Evolutionary conservation across 2,113 vertebrate species (phyloP), one percentile per base, ranked within the genome.

Genomic region (Nematolebias whitei): DNA sequence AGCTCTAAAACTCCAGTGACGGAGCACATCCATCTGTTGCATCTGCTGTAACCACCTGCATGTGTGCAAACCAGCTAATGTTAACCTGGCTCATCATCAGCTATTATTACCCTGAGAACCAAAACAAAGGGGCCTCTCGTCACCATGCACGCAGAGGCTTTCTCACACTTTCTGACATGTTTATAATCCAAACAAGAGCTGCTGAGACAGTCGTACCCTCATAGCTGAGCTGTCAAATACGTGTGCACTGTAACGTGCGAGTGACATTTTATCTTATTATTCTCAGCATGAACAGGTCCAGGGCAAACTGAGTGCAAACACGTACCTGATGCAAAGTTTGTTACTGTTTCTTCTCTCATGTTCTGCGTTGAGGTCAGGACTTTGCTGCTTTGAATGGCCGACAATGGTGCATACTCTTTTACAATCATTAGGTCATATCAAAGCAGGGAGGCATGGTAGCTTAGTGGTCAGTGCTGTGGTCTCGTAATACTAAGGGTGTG

Each of bases 161-260:
- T 92, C 89, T 89, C 92, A 92, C 91, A 87, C 87, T 81, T 67
- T 79, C 45, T 78, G 74, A 78, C 80, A 78, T 92, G 88, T 93
- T 92, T 87, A 89, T 78, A 92, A 73, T 84, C 86, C 83, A 93
- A 93, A 92, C 88, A 6, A 19, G 44, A 68, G 82, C 63, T 73
- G 78, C 79, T 88, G 88, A 85, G 89, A 91, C 88, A 84, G 51
- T 38, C 7, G 62, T 40, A 51, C 88, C 81, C 84, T 63, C 82
- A 86, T 78, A 11, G 65, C 68, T 44, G 24, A 69, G 79, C 79
- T 73, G 53, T 69, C 82, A 70, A 65, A 38, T 39, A 38, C 38
- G 22, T 47, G 18, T 18, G 16, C 49, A 57, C 49, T 32, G 59
- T 5, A 24, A 63, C 63, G 40, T 12, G 10, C 56, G 9, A 2